Percentiles rank a stretch among this genome's conserved stretches.
phyloP scores from a whole-genome alignment of 1,140 invertebrate genomes.

The Aleiodes sp. region DNA sequence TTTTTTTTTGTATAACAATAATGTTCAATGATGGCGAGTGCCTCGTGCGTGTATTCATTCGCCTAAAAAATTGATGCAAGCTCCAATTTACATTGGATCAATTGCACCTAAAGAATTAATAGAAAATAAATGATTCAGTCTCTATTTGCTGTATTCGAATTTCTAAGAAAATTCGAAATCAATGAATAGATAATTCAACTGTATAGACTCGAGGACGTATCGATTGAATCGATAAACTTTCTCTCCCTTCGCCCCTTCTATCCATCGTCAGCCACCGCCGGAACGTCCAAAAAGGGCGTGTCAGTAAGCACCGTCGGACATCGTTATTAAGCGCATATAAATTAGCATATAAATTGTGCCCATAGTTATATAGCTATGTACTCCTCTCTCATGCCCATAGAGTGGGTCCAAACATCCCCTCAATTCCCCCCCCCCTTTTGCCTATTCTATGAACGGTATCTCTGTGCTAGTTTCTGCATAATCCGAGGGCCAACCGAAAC shows the following conservation, averaged over 20 bases:
- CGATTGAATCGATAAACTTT: conserved; percentile 47
- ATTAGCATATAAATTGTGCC: conserved; percentile 68
- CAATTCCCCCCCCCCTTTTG: conserved; percentile 34
- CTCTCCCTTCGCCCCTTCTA: neutral
- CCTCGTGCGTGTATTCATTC: too few species aligned
- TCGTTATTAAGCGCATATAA: conserved; percentile 68
- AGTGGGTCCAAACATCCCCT: conserved; percentile 26
- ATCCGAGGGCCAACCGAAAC: conserved; percentile 56
- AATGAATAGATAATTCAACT: too few species aligned
- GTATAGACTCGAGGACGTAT: conserved; percentile 21
- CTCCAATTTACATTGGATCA: too few species aligned
- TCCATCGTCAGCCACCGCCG: conserved; percentile 43
- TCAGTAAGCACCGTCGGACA: conserved; percentile 64
- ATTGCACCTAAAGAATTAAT: too few species aligned
- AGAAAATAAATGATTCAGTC: too few species aligned
- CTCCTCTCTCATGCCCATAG: conserved; percentile 24
- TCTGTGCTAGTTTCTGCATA: conserved; percentile 50
- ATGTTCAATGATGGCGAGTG: too few species aligned
- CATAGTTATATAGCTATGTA: conserved; percentile 36
- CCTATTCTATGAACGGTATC: conserved; percentile 37
- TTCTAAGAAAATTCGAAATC: neutral
- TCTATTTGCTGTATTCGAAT: too few species aligned
- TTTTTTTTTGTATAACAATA: too few species aligned
- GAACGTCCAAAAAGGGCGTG: conserved; percentile 51
- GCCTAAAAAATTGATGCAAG: too few species aligned